Evolutionary conservation across 2,888 invertebrate genomes (phyloP).

Genomic region (Shargacucullia verbasci): DNA sequence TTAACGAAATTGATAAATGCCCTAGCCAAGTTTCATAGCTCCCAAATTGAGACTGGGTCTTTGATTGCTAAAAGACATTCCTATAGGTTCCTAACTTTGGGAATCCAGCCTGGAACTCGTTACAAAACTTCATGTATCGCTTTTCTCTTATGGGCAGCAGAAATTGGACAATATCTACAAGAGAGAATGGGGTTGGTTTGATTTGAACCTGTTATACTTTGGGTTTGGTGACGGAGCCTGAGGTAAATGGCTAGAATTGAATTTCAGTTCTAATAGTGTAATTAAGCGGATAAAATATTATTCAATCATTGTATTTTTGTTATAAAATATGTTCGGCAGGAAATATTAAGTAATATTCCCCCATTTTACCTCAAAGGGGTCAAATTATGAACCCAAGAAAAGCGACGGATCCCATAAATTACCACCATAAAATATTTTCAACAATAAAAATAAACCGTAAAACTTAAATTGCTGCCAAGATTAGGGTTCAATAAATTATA

Average conservation of each 20-base stretch:
- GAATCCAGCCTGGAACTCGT: slow-evolving; percentile 22
- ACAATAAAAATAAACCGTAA: slow-evolving; percentile 27
- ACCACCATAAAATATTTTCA: slow-evolving; percentile 36
- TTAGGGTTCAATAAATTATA: slow-evolving; percentile 47
- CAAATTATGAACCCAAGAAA: slow-evolving; percentile 11
- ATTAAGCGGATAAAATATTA: too few species aligned
- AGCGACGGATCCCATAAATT: slow-evolving; percentile 18
- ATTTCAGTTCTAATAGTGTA: too few species aligned
- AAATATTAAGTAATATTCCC: too few species aligned
- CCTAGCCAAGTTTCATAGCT: slow-evolving; percentile 2
- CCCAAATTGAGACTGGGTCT: slow-evolving; percentile 25
- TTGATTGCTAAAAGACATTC: background rate
- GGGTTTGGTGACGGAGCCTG: too few species aligned
- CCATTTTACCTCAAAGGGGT: slow-evolving; percentile 8
- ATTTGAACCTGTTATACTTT: too few species aligned
- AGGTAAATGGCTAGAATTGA: too few species aligned
- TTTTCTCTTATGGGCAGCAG: too few species aligned
- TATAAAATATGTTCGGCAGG: too few species aligned
- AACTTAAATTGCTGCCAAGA: slow-evolving; percentile 50
- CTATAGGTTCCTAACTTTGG: slow-evolving; percentile 11
- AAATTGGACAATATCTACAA: too few species aligned
- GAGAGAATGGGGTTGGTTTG: too few species aligned
- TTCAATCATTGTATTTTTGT: too few species aligned
- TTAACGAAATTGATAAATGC: slow-evolving; percentile 27
- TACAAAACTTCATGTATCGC: slow-evolving; percentile 11